These are phyloP conservation scores for Actinemys pallida DNA, from an alignment of 2,113 vertebrate species.

Conservation along the genomic window DNA sequence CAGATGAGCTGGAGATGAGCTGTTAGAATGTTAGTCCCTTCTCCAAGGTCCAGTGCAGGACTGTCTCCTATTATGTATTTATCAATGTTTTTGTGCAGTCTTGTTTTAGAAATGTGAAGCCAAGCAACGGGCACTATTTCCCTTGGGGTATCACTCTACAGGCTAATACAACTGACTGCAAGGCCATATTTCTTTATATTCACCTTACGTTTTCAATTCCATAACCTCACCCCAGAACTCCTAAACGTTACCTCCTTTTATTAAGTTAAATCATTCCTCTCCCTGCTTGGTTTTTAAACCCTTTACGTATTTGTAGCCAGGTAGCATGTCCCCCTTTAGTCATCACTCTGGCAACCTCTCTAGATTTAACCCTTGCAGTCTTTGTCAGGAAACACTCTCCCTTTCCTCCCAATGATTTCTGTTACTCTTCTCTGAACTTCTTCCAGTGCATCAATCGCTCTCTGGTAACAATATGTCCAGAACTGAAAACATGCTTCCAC, in stretches of 20 bases:
- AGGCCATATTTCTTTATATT: not conserved
- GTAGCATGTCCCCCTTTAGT: not conserved
- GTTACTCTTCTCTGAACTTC: not conserved
- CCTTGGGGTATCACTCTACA: not conserved
- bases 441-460: rapidly evolving
- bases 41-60: not conserved
- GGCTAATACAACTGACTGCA: not conserved
- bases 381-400: not conserved
- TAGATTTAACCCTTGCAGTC: not conserved
- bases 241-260: not conserved
- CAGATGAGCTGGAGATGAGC: not conserved
- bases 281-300: not conserved
- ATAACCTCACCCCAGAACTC: not conserved
- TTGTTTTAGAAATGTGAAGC: not conserved
- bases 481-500: not conserved
- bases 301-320: not conserved
- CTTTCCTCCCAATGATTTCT: not conserved
- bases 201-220: slow-evolving; percentile 16
- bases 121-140: not conserved
- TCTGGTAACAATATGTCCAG: not conserved
- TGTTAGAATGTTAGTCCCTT: not conserved
- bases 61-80: not conserved
- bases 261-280: not conserved
- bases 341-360: not conserved
- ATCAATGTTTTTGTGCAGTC: not conserved